phyloP scores from a whole-genome alignment of 2,888 invertebrate genomes.

The Platycnemis pennipes region DNA sequence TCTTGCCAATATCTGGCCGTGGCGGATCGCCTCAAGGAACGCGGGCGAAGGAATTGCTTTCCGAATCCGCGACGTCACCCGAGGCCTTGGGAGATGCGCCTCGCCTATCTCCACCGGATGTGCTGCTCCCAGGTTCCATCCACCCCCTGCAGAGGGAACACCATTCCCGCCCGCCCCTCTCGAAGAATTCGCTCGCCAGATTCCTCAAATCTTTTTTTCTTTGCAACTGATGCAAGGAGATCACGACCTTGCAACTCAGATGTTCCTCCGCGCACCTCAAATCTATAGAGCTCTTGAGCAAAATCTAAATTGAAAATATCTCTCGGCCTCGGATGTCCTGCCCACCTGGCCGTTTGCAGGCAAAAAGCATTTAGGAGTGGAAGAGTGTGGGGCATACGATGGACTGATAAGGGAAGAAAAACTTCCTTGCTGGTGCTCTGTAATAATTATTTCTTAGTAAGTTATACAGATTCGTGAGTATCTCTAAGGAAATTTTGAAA shows the following conservation, averaged over 20 bases:
- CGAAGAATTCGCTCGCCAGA: background rate
- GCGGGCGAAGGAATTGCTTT: background rate
- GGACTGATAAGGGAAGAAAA: background rate
- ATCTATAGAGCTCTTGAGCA: background rate
- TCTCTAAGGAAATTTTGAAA: no score
- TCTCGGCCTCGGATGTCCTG: background rate
- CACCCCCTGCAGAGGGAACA: background rate
- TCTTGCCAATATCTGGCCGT: slow-evolving; percentile 22
- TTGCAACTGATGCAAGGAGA: background rate
- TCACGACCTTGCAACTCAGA: background rate
- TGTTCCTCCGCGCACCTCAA: background rate
- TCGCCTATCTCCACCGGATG: background rate
- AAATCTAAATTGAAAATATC: background rate
- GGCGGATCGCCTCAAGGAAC: background rate
- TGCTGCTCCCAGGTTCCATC: background rate
- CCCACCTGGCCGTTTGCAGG: background rate
- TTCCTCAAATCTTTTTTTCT: background rate
- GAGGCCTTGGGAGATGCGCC: background rate
- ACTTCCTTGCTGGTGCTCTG: no score
- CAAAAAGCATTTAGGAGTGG: background rate
- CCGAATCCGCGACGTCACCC: background rate
- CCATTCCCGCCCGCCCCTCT: background rate
- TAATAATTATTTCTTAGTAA: no score
- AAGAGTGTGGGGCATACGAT: background rate
- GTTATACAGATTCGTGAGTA: no score